Evolutionary conservation across 2,888 invertebrate genomes (phyloP).

Genomic region (Sipha maydis): DNA sequence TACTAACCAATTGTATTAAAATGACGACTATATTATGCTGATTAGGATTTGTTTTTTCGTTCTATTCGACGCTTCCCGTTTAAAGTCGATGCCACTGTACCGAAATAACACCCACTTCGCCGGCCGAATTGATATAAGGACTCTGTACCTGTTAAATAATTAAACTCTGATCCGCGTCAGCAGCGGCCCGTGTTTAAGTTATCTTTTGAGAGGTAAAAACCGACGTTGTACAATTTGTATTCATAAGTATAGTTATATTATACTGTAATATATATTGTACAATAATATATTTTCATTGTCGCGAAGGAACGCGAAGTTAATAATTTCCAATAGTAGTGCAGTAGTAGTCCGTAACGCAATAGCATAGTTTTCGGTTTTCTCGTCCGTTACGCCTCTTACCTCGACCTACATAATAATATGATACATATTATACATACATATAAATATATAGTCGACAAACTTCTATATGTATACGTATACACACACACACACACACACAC

Average conservation of each 20-base stretch:
- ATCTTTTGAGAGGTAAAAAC: not conserved
- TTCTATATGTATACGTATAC: not conserved
- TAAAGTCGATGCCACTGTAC: too few relatives aligned
- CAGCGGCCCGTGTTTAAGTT: not conserved
- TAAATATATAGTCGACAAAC: not conserved
- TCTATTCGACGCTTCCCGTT: not conserved
- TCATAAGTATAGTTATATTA: not conserved
- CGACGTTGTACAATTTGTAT: too few relatives aligned
- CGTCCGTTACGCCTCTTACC: slow-evolving; percentile 58
- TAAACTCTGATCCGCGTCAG: not conserved
- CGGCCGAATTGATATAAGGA: not conserved
- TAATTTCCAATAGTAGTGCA: slow-evolving; percentile 4
- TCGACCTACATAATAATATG: slow-evolving; percentile 42
- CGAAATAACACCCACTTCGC: not conserved
- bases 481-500: too few relatives aligned
- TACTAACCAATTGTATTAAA: not conserved
- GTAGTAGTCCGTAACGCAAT: not conserved
- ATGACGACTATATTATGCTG: not conserved
- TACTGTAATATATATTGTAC: too few relatives aligned
- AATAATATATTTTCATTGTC: not conserved
- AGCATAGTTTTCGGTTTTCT: slow-evolving; percentile 47
- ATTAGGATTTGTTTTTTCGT: not conserved
- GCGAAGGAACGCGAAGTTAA: not conserved
- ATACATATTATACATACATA: too few relatives aligned
- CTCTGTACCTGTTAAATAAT: too few relatives aligned